Percentiles rank a stretch among this genome's conserved stretches.
These are phyloP conservation scores for Drosophila niveifrons DNA, from an alignment of 2,888 invertebrate genomes.

Conservation along the genomic window DNA sequence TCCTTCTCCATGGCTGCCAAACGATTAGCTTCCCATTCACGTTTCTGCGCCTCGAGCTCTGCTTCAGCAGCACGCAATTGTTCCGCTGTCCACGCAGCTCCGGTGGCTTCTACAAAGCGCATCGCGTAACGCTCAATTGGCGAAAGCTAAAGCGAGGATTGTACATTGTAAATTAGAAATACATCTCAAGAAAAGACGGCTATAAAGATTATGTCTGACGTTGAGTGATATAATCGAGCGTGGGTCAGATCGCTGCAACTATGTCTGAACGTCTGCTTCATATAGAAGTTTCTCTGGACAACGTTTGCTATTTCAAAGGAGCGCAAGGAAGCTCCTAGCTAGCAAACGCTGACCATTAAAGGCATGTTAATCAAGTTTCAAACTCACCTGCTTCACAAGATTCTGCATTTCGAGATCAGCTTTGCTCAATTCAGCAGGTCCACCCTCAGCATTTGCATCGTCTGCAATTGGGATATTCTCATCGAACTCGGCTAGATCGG, in stretches of 20 bases:
- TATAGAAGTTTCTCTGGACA: slow-evolving; percentile 64
- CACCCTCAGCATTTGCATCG: slow-evolving; percentile 86
- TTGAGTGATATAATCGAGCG: slow-evolving; percentile 85
- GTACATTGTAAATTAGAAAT: background rate
- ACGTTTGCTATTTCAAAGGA: slow-evolving; percentile 39
- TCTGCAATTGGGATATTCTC: slow-evolving; percentile 94
- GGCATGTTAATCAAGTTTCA: background rate
- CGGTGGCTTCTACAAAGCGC: slow-evolving; percentile 94
- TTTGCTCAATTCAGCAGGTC: slow-evolving; percentile 88
- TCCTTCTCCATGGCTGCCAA: slow-evolving; percentile 90
- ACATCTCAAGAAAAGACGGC: background rate
- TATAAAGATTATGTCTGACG: slow-evolving; percentile 73
- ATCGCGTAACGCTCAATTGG: slow-evolving; percentile 98
- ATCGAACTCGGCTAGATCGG: slow-evolving; percentile 97
- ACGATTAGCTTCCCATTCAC: slow-evolving; percentile 95
- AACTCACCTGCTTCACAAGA: slow-evolving; percentile 89
- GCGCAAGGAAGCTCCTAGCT: slow-evolving; percentile 14
- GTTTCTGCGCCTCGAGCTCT: slow-evolving; percentile 93
- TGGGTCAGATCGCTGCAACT: slow-evolving; percentile 77
- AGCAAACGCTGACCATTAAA: slow-evolving; percentile 50
- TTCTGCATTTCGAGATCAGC: slow-evolving; percentile 91
- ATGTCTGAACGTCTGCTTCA: slow-evolving; percentile 84
- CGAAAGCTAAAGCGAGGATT: slow-evolving; percentile 89
- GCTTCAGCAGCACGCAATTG: slow-evolving; percentile 95
- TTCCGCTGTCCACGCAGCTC: slow-evolving; percentile 92